Base-by-base conservation (phyloP, 2,888 invertebrate species). In the Noctuana brunneofusca region DNA sequence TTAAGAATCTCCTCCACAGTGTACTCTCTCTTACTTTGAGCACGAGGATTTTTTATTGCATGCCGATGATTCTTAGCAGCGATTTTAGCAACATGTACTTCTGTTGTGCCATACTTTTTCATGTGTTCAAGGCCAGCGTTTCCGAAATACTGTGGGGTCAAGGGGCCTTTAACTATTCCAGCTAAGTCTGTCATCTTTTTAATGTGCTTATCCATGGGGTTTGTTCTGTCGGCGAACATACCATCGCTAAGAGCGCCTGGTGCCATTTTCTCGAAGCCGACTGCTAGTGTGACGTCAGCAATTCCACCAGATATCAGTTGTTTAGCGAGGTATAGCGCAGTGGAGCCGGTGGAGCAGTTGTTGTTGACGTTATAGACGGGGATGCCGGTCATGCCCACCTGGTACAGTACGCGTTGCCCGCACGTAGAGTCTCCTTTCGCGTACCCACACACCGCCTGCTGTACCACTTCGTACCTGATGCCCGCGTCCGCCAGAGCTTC, bases 251-350 rank as follows among this genome's bases (percentile, higher is more conserved):
- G 91, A 0, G 99, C 98, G 0, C 99, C 99, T 12, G 95, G 93
- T 70, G 98, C 95, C 99, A 99, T 99, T 88, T 99, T 99, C 81
- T 99, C 99, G 84, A 99, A 99, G 3, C 99, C 99, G 30, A 99
- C 88, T 1, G 98, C 99, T 63, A 99, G 87, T 0, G 97, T 95
- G 78, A 99, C 97, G 73, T 98, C 96, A 14, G 95, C 94, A 74
- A 95, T 92, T 11, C 97, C 98, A 66, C 96, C 95, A 87, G 97
- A 96, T n/a, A 99, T 92, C 18, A 98, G 93, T 84, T 99, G 98
- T 80, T 98, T 98, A 0, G 96, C 98, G 76, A 99, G 91, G 78
- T 95, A 94, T 3, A 99, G 85, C 0, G 99, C 99, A 59, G 96
- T 97, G 0, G 99, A 96, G 27, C 99, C 99, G 1, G 99, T 99